Base-by-base conservation (phyloP, 2,113 vertebrate genomes). In the Cyanoramphus novaezelandiae region DNA sequence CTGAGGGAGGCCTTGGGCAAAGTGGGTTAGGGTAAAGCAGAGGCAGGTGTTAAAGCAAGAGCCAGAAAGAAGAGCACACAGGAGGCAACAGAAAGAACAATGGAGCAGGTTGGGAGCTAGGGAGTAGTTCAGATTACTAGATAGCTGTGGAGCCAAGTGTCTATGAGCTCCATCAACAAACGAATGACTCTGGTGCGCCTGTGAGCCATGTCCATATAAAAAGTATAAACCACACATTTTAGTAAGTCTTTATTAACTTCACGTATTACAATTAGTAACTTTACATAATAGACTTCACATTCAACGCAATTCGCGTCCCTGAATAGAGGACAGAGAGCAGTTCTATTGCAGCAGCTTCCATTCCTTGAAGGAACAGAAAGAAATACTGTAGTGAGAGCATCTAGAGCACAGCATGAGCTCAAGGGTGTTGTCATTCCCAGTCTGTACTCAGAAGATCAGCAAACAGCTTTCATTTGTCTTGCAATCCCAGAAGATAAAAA, bases 231-330 rank as follows among this genome's bases (percentile, higher is more conserved):
- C 41, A 47, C 4, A 0, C 82, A 57, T 93, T 92, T 86, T 68
- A 71, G 60, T 50, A 84, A 94, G 39, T 79, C 35, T 64, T 87
- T 92, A 96, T 91, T 95, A 92, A 92, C 46, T 53, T 93, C 29
- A 53, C 28, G 24, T 90, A 69, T 63, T 82, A 81, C 55, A 82
- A 41, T 94, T 96, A 93, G 93, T 90, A 78, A 76, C 47, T 88
- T 93, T 85, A 91, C 80, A 91, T 64, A 79, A 90, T 70, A 60
- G 72, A 85, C 82, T 90, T 95, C 93, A 95, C 77, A 94, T 80
- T 95, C 67, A 85, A 88, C 3, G 8, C 67, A 91, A 57, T 91
- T 96, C 57, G 89, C 70, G 90, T 88, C 93, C 95, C 82, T 95
- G 86, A 92, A 93, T 2, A 87, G 39, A 85, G 35, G 47, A 88